A percentile compares a stretch with the other conserved stretches of the same genome.
These are phyloP conservation scores for Parnassius mnemosyne DNA, from an alignment of 2,888 invertebrate genomes.

Conservation along the genomic window DNA sequence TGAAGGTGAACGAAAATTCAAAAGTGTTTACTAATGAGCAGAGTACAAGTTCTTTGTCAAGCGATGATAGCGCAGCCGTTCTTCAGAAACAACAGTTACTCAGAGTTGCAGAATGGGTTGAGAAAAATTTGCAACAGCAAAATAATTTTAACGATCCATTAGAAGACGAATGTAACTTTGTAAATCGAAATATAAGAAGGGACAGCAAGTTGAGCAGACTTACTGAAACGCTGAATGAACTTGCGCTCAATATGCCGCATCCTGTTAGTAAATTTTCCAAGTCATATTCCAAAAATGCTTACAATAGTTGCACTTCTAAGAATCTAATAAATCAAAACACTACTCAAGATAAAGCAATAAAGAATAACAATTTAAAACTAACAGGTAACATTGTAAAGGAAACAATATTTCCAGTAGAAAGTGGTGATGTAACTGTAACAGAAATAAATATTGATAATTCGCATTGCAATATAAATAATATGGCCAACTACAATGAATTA, in stretches of 20 bases:
- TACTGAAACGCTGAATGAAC: slow-evolving; percentile 67
- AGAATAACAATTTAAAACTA: slow-evolving; percentile 44
- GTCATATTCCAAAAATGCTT: slow-evolving; percentile 52
- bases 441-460: slow-evolving; percentile 60
- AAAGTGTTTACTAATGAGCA: slow-evolving; percentile 74
- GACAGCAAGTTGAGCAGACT: slow-evolving; percentile 64
- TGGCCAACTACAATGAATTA: slow-evolving; percentile 35
- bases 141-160: slow-evolving; percentile 69
- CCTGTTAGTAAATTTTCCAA: slow-evolving; percentile 73
- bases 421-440: slow-evolving; percentile 61
- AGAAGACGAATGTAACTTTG: slow-evolving; percentile 65
- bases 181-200: slow-evolving; percentile 51
- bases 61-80: slow-evolving; percentile 77
- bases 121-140: slow-evolving; percentile 81
- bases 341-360: slow-evolving; percentile 42
- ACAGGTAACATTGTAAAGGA: slow-evolving; percentile 61
- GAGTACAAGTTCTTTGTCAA: slow-evolving; percentile 75
- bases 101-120: slow-evolving; percentile 89
- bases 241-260: slow-evolving; percentile 74
- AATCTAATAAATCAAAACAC: slow-evolving; percentile 37
- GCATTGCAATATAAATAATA: slow-evolving; percentile 35
- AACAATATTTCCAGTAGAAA: slow-evolving; percentile 69
- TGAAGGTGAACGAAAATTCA: slow-evolving; percentile 69
- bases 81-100: slow-evolving; percentile 83
- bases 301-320: slow-evolving; percentile 56